Conservation (phyloP, 2,113 vertebrate genomes). For the Burhinus bistriatus region DNA sequence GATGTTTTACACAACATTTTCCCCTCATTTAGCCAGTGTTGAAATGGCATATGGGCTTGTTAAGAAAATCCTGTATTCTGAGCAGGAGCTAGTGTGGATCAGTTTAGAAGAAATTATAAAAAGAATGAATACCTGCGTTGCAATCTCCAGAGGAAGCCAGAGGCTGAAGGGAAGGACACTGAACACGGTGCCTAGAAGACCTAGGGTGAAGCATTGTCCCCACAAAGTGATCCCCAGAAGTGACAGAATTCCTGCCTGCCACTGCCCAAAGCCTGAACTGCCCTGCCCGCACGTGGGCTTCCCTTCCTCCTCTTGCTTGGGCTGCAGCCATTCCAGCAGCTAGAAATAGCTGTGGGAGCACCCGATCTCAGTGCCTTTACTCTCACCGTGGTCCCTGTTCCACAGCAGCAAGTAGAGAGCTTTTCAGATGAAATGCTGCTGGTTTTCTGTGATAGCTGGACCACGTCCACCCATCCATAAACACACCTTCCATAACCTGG, state of each 20-base stretch:
- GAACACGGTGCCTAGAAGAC: neutral
- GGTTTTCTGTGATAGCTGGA: neutral
- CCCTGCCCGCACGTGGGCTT: rapidly evolving
- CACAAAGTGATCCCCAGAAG: neutral
- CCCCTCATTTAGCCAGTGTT: neutral
- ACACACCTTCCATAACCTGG: neutral
- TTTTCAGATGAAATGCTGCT: neutral
- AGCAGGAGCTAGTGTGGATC: neutral
- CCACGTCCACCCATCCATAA: neutral
- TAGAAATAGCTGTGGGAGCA: neutral
- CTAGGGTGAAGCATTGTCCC: neutral
- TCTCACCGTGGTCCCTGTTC: neutral
- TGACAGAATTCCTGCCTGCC: neutral
- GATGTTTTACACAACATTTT: neutral
- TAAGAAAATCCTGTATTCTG: neutral
- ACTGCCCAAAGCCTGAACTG: neutral
- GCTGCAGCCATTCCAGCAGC: neutral
- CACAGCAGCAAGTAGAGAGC: neutral
- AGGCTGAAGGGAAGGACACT: neutral
- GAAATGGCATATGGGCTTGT: neutral
- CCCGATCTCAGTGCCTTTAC: neutral
- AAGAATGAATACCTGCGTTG: rapidly evolving
- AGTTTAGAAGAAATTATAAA: neutral
- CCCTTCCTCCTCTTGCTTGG: neutral
- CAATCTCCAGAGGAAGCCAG: neutral